Evolutionary conservation across 2,888 invertebrate species (phyloP).

Genomic region (Phlogophora meticulosa): DNA sequence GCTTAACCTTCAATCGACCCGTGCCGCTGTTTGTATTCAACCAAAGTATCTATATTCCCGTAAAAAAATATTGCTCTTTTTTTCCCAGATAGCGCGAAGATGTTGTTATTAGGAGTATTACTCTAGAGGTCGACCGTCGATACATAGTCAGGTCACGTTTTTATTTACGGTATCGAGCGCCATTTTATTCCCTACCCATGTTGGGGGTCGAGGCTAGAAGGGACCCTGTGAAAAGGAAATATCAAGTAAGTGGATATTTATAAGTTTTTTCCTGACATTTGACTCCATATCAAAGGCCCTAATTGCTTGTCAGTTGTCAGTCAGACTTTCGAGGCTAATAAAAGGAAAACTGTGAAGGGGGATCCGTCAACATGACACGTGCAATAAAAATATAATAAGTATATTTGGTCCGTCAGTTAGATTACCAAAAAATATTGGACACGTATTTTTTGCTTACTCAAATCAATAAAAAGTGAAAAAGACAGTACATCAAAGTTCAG

Average conservation of each 20-base stretch:
- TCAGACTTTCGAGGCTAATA: conserved; percentile 5
- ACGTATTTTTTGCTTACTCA: no score
- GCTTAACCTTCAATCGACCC: no score
- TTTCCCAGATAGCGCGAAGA: not conserved
- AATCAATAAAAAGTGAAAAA: no score
- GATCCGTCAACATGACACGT: no score
- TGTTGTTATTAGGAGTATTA: conserved; percentile 21
- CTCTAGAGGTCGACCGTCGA: conserved; percentile 6
- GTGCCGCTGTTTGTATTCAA: no score
- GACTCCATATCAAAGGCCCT: not conserved
- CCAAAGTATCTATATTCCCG: not conserved
- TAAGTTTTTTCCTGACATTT: not conserved
- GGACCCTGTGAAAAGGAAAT: conserved; percentile 21
- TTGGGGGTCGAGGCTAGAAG: not conserved
- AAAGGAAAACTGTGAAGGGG: not conserved
- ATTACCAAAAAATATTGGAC: no score
- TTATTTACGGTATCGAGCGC: conserved; percentile 33
- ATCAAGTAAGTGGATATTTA: not conserved
- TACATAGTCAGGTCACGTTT: conserved; percentile 45
- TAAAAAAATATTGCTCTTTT: conserved; percentile 25
- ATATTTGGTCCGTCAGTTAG: no score
- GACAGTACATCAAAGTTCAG: no score
- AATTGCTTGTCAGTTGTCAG: conserved; percentile 25
- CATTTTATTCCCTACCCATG: conserved; percentile 12
- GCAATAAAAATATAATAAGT: no score